Conservation (phyloP, 2,888 invertebrate species). For the Macaria liturata region DNA sequence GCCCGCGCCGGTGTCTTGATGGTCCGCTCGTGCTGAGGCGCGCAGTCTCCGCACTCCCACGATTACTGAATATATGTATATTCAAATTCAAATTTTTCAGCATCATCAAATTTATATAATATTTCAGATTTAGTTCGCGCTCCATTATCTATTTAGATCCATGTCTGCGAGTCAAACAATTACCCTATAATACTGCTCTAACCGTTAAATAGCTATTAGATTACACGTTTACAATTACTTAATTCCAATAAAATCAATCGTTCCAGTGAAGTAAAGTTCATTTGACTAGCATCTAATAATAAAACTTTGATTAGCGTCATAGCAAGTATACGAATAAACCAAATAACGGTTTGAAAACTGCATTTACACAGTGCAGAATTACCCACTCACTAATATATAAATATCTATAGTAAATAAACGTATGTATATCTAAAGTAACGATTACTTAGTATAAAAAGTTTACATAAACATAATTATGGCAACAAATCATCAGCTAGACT, state of each 20-base stretch:
- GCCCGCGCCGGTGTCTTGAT: too few relatives aligned
- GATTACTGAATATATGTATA: too few relatives aligned
- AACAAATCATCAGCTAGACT: constrained; percentile 51
- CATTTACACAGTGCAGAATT: constrained; percentile 12
- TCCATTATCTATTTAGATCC: too few relatives aligned
- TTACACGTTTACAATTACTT: constrained; percentile 55
- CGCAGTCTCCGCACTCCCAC: too few relatives aligned
- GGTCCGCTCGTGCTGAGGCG: too few relatives aligned
- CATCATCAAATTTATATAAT: too few relatives aligned
- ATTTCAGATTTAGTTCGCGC: too few relatives aligned
- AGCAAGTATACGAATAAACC: constrained; percentile 5
- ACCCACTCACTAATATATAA: constrained; percentile 11
- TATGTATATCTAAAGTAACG: constrained; percentile 21
- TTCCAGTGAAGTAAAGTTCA: constrained; percentile 67
- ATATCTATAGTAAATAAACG: constrained; percentile 13
- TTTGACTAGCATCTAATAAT: constrained; percentile 81
- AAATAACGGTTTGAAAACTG: constrained; percentile 19
- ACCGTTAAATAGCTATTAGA: constrained; percentile 62
- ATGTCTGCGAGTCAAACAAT: constrained; percentile 47
- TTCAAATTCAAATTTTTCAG: too few relatives aligned
- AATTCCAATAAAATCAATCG: constrained; percentile 64
- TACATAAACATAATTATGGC: constrained; percentile 48
- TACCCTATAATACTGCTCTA: constrained; percentile 81
- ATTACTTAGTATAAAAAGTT: constrained; percentile 28
- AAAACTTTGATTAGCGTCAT: constrained; percentile 43